Evolutionary conservation across 2,113 vertebrate species (phyloP), one percentile per base, ranked within the genome.

Genomic region (Hippocampus zosterae): DNA sequence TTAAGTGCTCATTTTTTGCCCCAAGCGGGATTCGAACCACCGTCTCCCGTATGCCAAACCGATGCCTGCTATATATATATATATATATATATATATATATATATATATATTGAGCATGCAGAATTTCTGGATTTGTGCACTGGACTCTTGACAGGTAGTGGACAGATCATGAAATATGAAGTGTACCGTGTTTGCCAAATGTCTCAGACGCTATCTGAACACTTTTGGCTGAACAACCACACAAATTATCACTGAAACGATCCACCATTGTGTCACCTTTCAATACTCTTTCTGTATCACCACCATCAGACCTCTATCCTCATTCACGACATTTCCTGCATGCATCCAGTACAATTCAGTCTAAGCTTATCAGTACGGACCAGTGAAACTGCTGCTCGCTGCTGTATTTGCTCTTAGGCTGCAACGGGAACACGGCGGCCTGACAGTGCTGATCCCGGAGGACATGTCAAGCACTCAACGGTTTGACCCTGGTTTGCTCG

Each of bases 281-380:
- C n/a, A 41, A 27, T 59, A 42, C 21, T 53, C 12, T 76, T 25
- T 60, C 78, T 76, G 67, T 57, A 72, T 75, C 74, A 41, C 10
- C 23, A 10, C 42, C 53, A 55, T 56, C 77, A 66, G 81, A 65
- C 69, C 82, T 82, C 79, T 56, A 59, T 55, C 73, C 46, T 67
- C 74, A 83, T 83, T 82, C 81, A 83, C 56, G 25, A 64, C 16
- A 80, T 75, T 88, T 87, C 85, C 87, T 86, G 85, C 16, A 15
- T 27, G 48, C 65, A 57, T 66, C 68, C 29, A 66, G 74, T 67
- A 67, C 73, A 52, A 44, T 72, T 57, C n/a, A 52, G n/a, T 73
- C 18, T 19, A 48, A 56, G 71, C 68, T 76, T 79, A 73, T 83
- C 73, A 68, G 71, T 33, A 15, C 8, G 29, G 29, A 55, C 76